Evolutionary conservation across 2,797 vertebrate species (phyloP).

Genomic region (Sardinella longiceps): DNA sequence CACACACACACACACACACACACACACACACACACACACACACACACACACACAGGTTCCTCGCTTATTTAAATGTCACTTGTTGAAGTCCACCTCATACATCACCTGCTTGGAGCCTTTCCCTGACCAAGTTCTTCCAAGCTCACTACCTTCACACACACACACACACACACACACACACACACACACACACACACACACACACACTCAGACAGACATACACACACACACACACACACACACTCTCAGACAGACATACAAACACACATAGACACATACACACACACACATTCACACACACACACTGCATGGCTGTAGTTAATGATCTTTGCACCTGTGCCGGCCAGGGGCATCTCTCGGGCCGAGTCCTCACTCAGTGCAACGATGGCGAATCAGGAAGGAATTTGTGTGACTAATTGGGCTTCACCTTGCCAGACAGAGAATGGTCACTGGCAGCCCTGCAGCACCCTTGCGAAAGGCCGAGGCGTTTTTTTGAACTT

Average conservation of each 20-base stretch:
- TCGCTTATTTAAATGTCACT: not conserved
- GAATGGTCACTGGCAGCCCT: slow-evolving; percentile 80
- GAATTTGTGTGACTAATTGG: slow-evolving; percentile 91
- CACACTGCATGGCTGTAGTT: slow-evolving; percentile 27
- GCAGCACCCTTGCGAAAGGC: slow-evolving; percentile 72
- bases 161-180: slow-evolving; percentile 5
- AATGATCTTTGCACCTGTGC: slow-evolving; percentile 65
- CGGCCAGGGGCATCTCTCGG: slow-evolving; percentile 41
- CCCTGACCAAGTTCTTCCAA: not conserved
- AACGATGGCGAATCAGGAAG: slow-evolving; percentile 79
- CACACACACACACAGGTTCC: not conserved
- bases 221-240: not conserved
- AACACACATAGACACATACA: too few relatives aligned
- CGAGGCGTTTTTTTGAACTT: slow-evolving; percentile 75
- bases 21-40: not conserved
- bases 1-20: not conserved
- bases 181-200: not conserved
- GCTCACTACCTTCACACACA: not conserved
- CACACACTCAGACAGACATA: not conserved
- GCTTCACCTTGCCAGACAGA: slow-evolving; percentile 84
- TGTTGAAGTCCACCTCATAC: not conserved
- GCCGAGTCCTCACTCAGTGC: slow-evolving; percentile 71
- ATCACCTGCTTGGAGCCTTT: not conserved
- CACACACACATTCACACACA: not conserved
- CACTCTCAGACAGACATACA: not conserved